Base-by-base conservation (phyloP, 64 coral and sea anemone genomes). In the Hydrozoanthus tunicans region DNA sequence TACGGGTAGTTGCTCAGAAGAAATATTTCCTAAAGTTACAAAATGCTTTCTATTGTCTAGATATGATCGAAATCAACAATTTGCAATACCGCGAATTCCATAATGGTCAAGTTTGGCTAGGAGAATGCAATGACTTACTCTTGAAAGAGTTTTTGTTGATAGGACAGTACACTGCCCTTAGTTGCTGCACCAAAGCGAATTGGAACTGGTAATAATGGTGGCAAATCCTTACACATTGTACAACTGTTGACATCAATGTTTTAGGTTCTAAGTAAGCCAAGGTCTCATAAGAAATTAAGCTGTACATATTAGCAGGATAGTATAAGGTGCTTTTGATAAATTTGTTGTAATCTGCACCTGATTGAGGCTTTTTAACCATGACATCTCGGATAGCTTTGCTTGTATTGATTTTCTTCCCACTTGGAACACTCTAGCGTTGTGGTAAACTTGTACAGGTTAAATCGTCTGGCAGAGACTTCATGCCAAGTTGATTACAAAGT, bases 401-500 rank as follows among this genome's bases (percentile, higher is more conserved):
- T 13, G 58, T 56, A 81, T 43, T 43, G 32, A 63, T 81, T 62
- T 81, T 52, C 25, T 56, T 81, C 7, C 56, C 0, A 9, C n/a
- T 14, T 7, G 83, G 83, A 12, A 72, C 65, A 23, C 64, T 71
- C 83, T 51, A 86, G 9, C 9, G 25, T 76, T 90, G 86, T 90
- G 59, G 73, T 57, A 77, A 77, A 77, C 88, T 90, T 62, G 88
- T 90, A 14, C 88, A 90, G 8, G 88, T 62, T 90, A 90, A 80
- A 55, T 80, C 57, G 9, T 80, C 56, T 3, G 78, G 78, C 58
- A 80, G 78, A 62, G 57, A 80, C 59, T 58, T 85, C 62, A 69
- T 27, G 82, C 62, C 82, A 69, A 85, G 82, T 85, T 85, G 64
- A 69, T 70, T 69, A 85, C 32, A 55, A 12, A 54, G 62, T 53